Evolutionary conservation across 2,113 vertebrate genomes (phyloP), one percentile per base, ranked within the genome.

Genomic region (Zosterops hypoxanthus): DNA sequence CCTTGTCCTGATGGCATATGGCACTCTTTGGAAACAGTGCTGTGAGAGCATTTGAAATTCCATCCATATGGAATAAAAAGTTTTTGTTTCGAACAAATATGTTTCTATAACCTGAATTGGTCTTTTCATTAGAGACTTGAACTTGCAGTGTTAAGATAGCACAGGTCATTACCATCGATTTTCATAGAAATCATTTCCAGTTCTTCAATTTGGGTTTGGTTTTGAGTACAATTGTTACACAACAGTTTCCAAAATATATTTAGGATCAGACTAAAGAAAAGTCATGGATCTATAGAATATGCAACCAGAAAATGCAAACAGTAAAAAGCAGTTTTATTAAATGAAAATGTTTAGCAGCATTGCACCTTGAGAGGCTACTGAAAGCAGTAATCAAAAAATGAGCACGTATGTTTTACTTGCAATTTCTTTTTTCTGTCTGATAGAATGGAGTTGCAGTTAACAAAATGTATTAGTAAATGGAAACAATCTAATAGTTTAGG

Each of bases 271-370:
- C 6, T 63, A 50, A 85, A 52, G 60, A 91, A 92, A 95, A 92
- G n/a, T 86, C 85, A 86, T 92, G 85, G 82, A 22, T 88, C 64
- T 75, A 90, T 78, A 93, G 85, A 82, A 81, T 53, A 44, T 86
- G 90, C 94, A 93, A 66, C 79, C 82, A 96, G 79, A 70, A 96
- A 77, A 94, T 68, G 90, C 95, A 95, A 86, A 92, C 28, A 92
- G 78, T 81, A 94, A 91, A 90, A 94, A 87, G 84, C 90, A 91
- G 59, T 60, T 90, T n/a, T 90, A 86, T 80, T 78, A 94, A 86
- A 92, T 83, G 63, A 72, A 80, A 86, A 90, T 60, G 47, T 91
- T 94, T 94, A 95, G 93, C 72, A 90, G 85, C 86, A 72, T 77
- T 82, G 59, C 95, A 94, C 53, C 88, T 31, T 50, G 56, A 84